Percentiles rank a stretch among this genome's conserved stretches.
phyloP scores from a whole-genome alignment of 2,888 invertebrate genomes.

The Seira sanloemensis region DNA sequence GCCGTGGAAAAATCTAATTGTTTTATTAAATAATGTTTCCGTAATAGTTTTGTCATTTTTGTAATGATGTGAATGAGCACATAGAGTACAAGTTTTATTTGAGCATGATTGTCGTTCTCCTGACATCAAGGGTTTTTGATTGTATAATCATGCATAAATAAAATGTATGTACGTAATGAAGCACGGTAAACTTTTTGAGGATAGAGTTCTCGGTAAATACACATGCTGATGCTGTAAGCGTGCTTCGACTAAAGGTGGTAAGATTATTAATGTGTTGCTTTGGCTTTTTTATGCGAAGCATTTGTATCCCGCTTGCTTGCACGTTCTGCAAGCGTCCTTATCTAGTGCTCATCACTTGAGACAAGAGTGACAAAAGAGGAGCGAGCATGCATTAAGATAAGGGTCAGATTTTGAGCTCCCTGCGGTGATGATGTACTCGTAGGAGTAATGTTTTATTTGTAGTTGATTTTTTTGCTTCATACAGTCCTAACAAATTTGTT shows the following conservation, averaged over 20 bases:
- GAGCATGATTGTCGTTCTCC: too few species aligned
- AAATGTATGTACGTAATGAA: too few species aligned
- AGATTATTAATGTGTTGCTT: conserved; percentile 39
- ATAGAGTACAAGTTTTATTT: too few species aligned
- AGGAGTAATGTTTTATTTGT: too few species aligned
- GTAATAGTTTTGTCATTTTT: too few species aligned
- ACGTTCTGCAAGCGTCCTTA: not conserved
- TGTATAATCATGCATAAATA: too few species aligned
- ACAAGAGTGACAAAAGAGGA: not conserved
- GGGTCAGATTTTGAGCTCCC: not conserved
- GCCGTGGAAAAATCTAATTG: too few species aligned
- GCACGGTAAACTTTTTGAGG: too few species aligned
- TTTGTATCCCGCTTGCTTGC: conserved; percentile 25
- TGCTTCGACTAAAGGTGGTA: conserved; percentile 44
- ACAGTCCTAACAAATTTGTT: not conserved
- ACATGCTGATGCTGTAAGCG: conserved; percentile 6
- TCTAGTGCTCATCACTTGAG: not conserved
- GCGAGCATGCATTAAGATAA: not conserved
- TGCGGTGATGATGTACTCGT: not conserved
- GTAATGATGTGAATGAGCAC: too few species aligned
- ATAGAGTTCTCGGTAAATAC: not conserved
- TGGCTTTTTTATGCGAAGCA: conserved; percentile 25
- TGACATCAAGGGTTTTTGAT: too few species aligned
- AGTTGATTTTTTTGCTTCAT: not conserved
- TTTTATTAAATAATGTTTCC: too few species aligned